These are phyloP conservation scores for Melipona bicolor DNA, from an alignment of 2,888 invertebrate genomes.

Conservation along the genomic window DNA sequence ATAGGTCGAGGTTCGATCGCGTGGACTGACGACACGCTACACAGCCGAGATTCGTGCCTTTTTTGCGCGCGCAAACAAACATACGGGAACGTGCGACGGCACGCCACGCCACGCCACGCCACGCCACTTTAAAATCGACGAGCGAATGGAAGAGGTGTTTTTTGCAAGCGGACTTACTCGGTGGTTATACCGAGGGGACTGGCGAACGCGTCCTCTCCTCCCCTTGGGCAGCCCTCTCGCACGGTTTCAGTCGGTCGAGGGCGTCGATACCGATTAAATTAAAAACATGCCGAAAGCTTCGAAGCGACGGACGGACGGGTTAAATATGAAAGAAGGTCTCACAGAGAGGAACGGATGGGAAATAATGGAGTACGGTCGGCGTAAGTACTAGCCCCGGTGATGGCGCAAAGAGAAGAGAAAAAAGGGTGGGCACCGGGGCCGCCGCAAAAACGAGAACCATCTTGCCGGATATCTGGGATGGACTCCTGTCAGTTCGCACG, in stretches of 20 bases:
- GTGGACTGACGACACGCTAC: not conserved
- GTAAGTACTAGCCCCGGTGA: constrained; percentile 80
- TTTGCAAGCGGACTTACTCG: constrained; percentile 55
- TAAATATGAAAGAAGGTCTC: constrained; percentile 75
- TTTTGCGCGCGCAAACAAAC: constrained; percentile 39
- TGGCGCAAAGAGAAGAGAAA: constrained; percentile 79
- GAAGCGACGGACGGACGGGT: constrained; percentile 71
- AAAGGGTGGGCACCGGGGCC: constrained; percentile 65
- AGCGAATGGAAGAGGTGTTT: constrained; percentile 48
- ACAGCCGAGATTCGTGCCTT: not conserved
- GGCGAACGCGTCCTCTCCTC: not conserved
- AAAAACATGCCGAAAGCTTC: constrained; percentile 75
- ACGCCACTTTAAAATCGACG: constrained; percentile 20
- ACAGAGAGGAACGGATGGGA: constrained; percentile 73
- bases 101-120: too few species aligned
- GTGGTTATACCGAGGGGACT: constrained; percentile 38
- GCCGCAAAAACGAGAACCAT: constrained; percentile 77
- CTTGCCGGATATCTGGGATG: constrained; percentile 75
- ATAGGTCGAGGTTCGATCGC: not conserved
- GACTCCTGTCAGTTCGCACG: constrained; percentile 81
- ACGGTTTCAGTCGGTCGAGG: constrained; percentile 75
- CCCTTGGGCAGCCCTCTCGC: constrained; percentile 49
- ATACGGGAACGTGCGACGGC: constrained; percentile 31
- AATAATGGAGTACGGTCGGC: constrained; percentile 79
- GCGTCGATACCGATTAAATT: constrained; percentile 82